Evolutionary conservation across 2,797 vertebrate species (phyloP), one percentile per base, ranked within the genome.

Genomic region (Menidia menidia): DNA sequence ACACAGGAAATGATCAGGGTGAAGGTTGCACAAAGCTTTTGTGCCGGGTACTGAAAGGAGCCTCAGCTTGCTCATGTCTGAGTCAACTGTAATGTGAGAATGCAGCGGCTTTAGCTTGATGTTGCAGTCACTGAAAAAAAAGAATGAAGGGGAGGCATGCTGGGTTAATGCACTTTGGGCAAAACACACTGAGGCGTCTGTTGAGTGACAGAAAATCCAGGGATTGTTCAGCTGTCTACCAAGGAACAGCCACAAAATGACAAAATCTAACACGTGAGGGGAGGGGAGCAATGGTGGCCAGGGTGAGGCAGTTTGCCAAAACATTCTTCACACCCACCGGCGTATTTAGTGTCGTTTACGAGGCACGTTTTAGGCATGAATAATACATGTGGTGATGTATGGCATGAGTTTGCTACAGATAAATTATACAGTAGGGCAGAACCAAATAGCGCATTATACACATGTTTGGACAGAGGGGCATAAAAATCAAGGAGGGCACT

Each of bases 311-410:
- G 74, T 66, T 79, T 87, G 80, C 82, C 78, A 89, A 89, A 84
- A 68, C 68, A 65, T 82, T 82, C 79, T 75, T 79, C 69, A 86
- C 77, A 86, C 68, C 73, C 68, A 84, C 83, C 76, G 62, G 75
- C 75, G 81, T 83, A 83, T 88, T 88, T 82, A 83, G 73, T 72
- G 75, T 85, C 79, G 82, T 89, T 92, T 90, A 89, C 54, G 47
- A 75, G 81, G 72, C 88, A 81, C 78, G 80, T 88, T 88, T 91
- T 87, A 86, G 9, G 43, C 70, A 84, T 92, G 86, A 93, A 93
- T 90, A 89, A 91, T 90, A 81, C 82, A 92, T 88, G 78, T 31
- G 50, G 71, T 77, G 78, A 88, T 90, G 83, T 81, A 89, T 87
- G 71, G 76, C 35, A 60, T 60, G 32, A 15, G 72, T 84, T 80